phyloP scores from a whole-genome alignment of 2,113 vertebrate species.

The Scartelaos histophorus region DNA sequence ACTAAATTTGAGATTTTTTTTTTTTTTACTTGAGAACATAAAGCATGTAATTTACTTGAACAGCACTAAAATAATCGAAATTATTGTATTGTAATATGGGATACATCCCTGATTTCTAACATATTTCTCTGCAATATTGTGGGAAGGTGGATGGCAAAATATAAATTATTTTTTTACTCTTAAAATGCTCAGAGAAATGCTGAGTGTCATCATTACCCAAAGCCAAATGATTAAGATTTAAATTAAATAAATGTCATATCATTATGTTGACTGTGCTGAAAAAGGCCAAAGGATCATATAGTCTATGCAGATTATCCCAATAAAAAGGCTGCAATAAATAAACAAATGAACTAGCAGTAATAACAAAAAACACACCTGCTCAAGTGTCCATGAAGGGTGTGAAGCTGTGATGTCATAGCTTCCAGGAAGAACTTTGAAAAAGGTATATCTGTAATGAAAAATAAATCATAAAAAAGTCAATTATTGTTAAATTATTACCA shows the following conservation, averaged over 20 bases:
- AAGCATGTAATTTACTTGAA: background rate
- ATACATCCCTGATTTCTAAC: background rate
- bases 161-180: background rate
- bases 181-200: no score
- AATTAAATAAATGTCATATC: no score
- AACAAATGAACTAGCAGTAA: background rate
- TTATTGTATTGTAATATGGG: background rate
- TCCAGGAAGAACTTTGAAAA: slow-evolving; percentile 94
- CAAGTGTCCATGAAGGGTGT: slow-evolving; percentile 90
- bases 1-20: background rate
- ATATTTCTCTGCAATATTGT: no score
- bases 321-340: no score
- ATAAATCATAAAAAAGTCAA: background rate
- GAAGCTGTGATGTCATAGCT: slow-evolving; percentile 90
- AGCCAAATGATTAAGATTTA: background rate
- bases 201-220: no score
- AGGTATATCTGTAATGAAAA: slow-evolving; percentile 82
- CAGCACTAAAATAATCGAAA: background rate
- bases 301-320: no score
- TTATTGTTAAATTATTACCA: background rate
- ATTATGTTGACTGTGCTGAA: no score
- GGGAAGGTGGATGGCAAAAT: no score
- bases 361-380: slow-evolving; percentile 79
- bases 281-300: no score
- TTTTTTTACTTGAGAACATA: background rate